Conservation (phyloP, 2,888 invertebrate species). For the Gibbula magus region DNA sequence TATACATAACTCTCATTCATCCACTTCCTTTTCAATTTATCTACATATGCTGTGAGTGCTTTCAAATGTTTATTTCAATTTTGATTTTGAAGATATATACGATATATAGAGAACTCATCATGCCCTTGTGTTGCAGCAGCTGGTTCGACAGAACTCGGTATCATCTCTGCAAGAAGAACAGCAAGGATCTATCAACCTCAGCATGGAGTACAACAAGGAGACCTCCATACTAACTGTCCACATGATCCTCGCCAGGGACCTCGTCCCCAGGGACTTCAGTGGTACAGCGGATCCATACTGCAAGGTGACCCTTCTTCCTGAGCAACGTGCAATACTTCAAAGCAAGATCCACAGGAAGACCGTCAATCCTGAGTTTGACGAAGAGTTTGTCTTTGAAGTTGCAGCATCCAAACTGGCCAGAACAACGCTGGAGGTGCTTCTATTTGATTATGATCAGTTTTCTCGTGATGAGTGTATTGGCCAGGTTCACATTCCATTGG, state of each 20-base stretch:
- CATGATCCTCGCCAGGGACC: constrained; percentile 80
- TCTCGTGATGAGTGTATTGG: constrained; percentile 81
- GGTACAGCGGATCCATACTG: constrained; percentile 80
- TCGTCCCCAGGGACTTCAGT: constrained; percentile 66
- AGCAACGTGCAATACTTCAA: constrained; percentile 73
- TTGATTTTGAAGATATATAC: background rate
- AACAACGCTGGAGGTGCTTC: constrained; percentile 80
- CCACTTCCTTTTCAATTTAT: no score
- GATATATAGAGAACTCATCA: no score
- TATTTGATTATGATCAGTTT: constrained; percentile 83
- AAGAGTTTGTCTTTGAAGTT: constrained; percentile 83
- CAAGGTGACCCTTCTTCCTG: constrained; percentile 94
- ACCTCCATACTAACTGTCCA: constrained; percentile 81
- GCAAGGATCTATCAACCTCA: constrained; percentile 81
- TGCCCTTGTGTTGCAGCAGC: constrained; percentile 36
- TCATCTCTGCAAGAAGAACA: constrained; percentile 76
- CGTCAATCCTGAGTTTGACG: constrained; percentile 82
- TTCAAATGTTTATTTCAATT: no score
- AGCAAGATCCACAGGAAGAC: constrained; percentile 80
- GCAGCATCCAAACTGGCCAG: constrained; percentile 75
- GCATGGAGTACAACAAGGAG: constrained; percentile 80
- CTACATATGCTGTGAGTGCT: no score
- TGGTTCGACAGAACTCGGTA: constrained; percentile 62
- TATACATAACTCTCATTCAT: no score
- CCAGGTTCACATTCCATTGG: constrained; percentile 79